Evolutionary conservation across 2,888 invertebrate species (phyloP).

Genomic region (Napeogenes sylphis): DNA sequence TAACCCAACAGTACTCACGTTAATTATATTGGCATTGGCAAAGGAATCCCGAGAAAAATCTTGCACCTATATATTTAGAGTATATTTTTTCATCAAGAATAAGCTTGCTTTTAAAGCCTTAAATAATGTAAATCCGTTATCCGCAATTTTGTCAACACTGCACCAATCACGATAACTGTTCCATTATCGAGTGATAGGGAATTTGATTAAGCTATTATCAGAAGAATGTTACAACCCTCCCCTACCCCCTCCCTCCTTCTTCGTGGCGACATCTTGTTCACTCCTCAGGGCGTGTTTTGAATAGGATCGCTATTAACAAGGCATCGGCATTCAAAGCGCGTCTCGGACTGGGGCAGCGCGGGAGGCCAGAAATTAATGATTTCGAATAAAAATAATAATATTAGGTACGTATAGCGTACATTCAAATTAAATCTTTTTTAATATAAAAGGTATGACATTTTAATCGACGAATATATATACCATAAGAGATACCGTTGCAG

Average conservation of each 20-base stretch:
- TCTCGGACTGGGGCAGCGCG: constrained; percentile 1
- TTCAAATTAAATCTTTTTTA: background rate
- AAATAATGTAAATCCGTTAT: too few species aligned
- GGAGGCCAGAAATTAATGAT: background rate
- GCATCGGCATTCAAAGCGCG: constrained; percentile 17
- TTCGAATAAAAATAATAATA: background rate
- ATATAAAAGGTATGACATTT: too few species aligned
- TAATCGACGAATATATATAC: too few species aligned
- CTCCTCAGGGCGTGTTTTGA: constrained; percentile 33
- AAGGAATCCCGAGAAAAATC: too few species aligned
- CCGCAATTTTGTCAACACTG: too few species aligned
- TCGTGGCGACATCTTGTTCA: constrained; percentile 18
- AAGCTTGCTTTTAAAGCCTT: too few species aligned
- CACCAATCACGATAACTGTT: constrained; percentile 22
- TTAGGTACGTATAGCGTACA: background rate
- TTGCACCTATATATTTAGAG: too few species aligned
- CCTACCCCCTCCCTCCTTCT: constrained; percentile 16
- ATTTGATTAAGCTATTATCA: constrained; percentile 44
- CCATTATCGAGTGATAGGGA: constrained; percentile 30
- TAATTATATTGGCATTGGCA: too few species aligned
- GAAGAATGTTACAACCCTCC: constrained; percentile 23
- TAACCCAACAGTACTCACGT: too few species aligned
- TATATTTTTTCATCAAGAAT: too few species aligned
- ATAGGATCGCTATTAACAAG: constrained; percentile 37
- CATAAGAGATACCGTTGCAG: too few species aligned